These are phyloP conservation scores for Orthonychiurus folsomi DNA, from an alignment of 2,888 invertebrate genomes.

Conservation along the genomic window DNA sequence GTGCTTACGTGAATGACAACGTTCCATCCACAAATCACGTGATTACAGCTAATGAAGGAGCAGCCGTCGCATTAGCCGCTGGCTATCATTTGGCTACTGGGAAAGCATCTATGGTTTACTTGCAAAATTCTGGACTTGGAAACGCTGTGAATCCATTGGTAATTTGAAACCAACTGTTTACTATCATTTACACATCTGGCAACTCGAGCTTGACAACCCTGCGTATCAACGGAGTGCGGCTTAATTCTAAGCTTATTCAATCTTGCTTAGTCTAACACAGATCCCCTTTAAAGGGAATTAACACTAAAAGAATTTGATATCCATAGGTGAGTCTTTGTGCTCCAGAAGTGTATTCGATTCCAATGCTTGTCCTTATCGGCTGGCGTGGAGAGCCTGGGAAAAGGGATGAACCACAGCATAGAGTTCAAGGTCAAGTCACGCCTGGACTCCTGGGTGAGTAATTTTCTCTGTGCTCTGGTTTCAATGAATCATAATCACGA, in stretches of 20 bases:
- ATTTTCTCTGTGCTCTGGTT: too few relatives aligned
- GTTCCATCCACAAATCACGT: slow-evolving; percentile 43
- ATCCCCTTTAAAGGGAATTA: neutral
- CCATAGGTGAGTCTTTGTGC: slow-evolving; percentile 45
- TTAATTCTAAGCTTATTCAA: neutral
- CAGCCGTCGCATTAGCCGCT: slow-evolving; percentile 45
- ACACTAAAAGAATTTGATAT: slow-evolving; percentile 7
- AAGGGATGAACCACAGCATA: slow-evolving; percentile 47
- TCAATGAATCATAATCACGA: too few relatives aligned
- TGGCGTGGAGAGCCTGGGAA: slow-evolving; percentile 48
- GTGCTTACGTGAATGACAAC: slow-evolving; percentile 45
- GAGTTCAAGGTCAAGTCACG: slow-evolving; percentile 46
- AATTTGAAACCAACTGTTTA: slow-evolving; percentile 3
- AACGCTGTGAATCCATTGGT: slow-evolving; percentile 47
- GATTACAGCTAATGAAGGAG: slow-evolving; percentile 45
- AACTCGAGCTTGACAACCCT: neutral
- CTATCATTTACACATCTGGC: neutral
- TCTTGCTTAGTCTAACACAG: too few relatives aligned
- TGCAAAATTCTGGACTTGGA: slow-evolving; percentile 47
- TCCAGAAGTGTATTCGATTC: slow-evolving; percentile 46
- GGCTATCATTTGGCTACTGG: slow-evolving; percentile 47
- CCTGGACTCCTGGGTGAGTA: slow-evolving; percentile 44
- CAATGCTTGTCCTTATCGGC: slow-evolving; percentile 46
- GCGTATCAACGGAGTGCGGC: neutral
- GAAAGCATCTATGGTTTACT: slow-evolving; percentile 45